Base-by-base conservation (phyloP, 2,797 vertebrate species). In the Enteromius argenteus region DNA sequence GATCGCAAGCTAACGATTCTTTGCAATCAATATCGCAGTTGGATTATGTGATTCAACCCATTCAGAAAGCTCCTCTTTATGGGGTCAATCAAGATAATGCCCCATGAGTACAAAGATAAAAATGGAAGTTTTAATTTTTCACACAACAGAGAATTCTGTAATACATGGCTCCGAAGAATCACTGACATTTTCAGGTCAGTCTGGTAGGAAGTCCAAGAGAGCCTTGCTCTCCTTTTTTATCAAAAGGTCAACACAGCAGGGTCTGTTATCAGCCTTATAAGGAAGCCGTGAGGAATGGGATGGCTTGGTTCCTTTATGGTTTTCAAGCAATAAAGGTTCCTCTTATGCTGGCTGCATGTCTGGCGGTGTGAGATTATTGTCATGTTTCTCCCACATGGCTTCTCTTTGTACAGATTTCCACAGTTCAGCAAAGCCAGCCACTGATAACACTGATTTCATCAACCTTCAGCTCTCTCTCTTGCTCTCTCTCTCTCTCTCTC, bases 1-100 rank as follows among this genome's bases (percentile, higher is more conserved):
- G 90, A 94, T 92, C 87, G 68, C 87, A 46, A 35, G 56, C 27
- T 83, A 86, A 79, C 5, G 10, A 53, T 73, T 83, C 75, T 46
- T 56, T 37, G 49, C 30, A 68, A 64, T 84, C 58, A 37, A 76
- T 86, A 86, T 4, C 69, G 19, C 72, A 30, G 37, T 78, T 39
- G 23, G 39, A 77, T 44, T 46, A 64, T 30, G 15, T 77, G 56
- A 60, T 78, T 27, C 14, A 73, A 73, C 27, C 44, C 27, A 73
- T 51, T 73, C 71, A 73, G 46, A 74, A 74, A 53, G 46, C 15
- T 35, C 2, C 1, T 73, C 27, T 53, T 51, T 27, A 51, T 73
- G 1, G 17, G 44, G 46, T 32, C 9, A 51, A 15, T 73, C 27
- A 49, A 73, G 15, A 73, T 30, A 32, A 81, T 62, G 27, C 39